phyloP scores from a whole-genome alignment of 1,140 invertebrate species.

The Druon quercuslanigerum region DNA sequence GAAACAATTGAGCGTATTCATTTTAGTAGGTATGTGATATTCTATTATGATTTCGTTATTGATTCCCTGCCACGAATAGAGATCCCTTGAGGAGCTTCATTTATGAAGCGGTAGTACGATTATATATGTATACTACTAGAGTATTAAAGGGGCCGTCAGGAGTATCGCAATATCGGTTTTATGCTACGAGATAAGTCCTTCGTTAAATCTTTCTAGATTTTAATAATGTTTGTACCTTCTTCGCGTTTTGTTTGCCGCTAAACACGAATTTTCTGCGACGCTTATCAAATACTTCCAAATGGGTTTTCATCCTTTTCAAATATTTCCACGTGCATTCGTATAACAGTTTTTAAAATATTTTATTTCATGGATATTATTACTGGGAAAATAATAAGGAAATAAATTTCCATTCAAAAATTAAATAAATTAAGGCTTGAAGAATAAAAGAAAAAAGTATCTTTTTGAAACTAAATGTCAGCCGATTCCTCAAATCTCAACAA shows the following conservation, averaged over 20 bases:
- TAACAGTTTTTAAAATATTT: too few species aligned
- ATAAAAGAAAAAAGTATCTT: too few species aligned
- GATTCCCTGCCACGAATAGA: conserved; percentile 29
- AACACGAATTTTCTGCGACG: background rate
- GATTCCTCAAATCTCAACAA: too few species aligned
- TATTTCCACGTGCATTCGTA: too few species aligned
- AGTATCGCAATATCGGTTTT: conserved; percentile 12
- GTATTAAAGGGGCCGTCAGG: conserved; percentile 18
- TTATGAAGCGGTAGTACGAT: conserved; percentile 7
- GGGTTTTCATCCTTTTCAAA: too few species aligned
- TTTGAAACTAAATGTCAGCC: too few species aligned
- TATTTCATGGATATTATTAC: too few species aligned
- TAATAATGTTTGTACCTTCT: background rate
- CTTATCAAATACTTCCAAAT: background rate
- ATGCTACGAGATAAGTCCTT: background rate
- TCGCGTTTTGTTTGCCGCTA: background rate
- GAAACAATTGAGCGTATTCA: background rate
- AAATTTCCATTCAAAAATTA: too few species aligned
- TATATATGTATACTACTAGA: background rate
- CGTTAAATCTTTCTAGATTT: conserved; percentile 21
- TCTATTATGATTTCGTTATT: conserved; percentile 29
- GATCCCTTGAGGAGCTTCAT: conserved; percentile 29
- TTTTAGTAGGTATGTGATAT: background rate
- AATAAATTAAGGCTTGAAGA: too few species aligned
- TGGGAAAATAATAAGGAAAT: too few species aligned